Percentiles rank a stretch among this genome's conserved stretches.
These are phyloP conservation scores for Drosophila maculinotata DNA, from an alignment of 2,888 invertebrate species.

Conservation along the genomic window DNA sequence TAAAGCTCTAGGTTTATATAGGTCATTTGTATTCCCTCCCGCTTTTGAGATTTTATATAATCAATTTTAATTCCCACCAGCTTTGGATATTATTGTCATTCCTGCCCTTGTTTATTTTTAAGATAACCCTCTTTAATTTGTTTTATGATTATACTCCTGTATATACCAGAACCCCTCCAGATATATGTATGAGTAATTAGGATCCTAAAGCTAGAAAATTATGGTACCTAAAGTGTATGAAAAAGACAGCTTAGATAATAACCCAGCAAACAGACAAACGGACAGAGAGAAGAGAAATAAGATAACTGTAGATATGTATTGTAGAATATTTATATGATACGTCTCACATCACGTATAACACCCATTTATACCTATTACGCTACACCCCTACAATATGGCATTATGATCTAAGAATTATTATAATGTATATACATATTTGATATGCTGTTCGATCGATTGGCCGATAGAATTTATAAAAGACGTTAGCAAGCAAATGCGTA, in stretches of 20 bases:
- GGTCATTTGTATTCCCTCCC: slow-evolving; percentile 17
- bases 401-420: slow-evolving; percentile 55
- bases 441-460: slow-evolving; percentile 57
- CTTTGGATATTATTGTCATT: not conserved
- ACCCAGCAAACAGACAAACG: slow-evolving; percentile 27
- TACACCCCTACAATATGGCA: slow-evolving; percentile 36
- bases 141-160: slow-evolving; percentile 54
- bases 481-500: slow-evolving; percentile 67
- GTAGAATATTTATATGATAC: slow-evolving; percentile 61
- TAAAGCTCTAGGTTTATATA: slow-evolving; percentile 7
- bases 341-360: slow-evolving; percentile 19
- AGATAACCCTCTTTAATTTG: not conserved
- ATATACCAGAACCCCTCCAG: slow-evolving; percentile 57
- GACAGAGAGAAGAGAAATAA: slow-evolving; percentile 36
- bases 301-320: slow-evolving; percentile 75
- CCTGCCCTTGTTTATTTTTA: slow-evolving; percentile 4
- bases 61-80: not conserved
- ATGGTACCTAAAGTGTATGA: slow-evolving; percentile 73
- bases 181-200: slow-evolving; percentile 51
- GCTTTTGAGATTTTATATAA: not conserved
- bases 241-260: slow-evolving; percentile 46
- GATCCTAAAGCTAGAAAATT: slow-evolving; percentile 66
- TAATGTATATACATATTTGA: slow-evolving; percentile 65
- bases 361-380: slow-evolving; percentile 34
- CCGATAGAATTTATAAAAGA: slow-evolving; percentile 60